Evolutionary conservation across 1,140 invertebrate species (phyloP), one percentile per base, ranked within the genome.

Genomic region (Aradophagus sp.): DNA sequence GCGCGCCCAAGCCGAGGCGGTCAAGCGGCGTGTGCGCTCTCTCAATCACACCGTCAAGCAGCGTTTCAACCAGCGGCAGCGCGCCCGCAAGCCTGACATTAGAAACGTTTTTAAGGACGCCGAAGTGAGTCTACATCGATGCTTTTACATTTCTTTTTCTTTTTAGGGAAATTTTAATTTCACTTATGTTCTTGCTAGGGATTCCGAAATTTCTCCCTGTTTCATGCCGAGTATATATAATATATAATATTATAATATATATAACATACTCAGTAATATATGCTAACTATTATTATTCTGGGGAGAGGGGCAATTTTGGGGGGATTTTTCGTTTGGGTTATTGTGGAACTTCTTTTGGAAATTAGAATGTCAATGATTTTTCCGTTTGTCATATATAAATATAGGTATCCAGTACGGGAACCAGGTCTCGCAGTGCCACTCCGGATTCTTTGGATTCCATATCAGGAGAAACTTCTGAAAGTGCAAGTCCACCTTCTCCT

Each of bases 381-480:
- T n/a, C n/a, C n/a, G n/a, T n/a, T n/a, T n/a, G n/a, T n/a, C n/a
- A n/a, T n/a, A n/a, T 23, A 5, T 23, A 5, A 23, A 23, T 5
- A 23, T 23, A 90, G 90, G 88, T 87, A 48, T 90, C 88, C 0
- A 91, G 91, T 79, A 91, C 89, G 20, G 90, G 90, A 17, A 91
- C 93, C 35, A 86, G 93, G 82, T 95, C 93, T 55, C 89, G 93
- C 35, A 94, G 93, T 79, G 93, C 93, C 39, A 95, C 93, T n/a
- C 93, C 93, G 32, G 93, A 95, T 85, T 95, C 93, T 0, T 80
- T 95, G 73, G 93, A 95, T 83, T 93, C 91, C 5, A 84, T 89
- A 73, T 88, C 89, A 12, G 90, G 88, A 50, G 89, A 87, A 63
- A 87, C 83, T 65, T 61, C 81, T 23, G 82, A 80, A 36, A 81